phyloP scores from a whole-genome alignment of 2,888 invertebrate species.

The Tetranychus truncatus region DNA sequence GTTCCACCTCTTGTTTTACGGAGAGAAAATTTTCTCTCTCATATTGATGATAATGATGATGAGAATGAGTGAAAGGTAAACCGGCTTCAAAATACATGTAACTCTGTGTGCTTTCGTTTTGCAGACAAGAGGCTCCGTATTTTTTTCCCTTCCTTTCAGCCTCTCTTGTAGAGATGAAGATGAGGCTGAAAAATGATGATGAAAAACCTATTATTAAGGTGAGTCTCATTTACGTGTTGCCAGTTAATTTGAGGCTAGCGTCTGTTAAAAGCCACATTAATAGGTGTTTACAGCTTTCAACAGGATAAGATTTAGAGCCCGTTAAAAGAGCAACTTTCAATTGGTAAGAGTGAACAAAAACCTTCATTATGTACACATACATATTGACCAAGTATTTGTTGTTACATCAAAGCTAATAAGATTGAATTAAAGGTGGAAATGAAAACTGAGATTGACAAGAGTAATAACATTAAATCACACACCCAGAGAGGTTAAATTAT shows the following conservation, averaged over 20 bases:
- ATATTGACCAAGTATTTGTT: too few relatives aligned
- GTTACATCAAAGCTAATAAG: too few relatives aligned
- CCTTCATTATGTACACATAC: too few relatives aligned
- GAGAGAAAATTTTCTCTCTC: neutral
- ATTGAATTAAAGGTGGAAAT: too few relatives aligned
- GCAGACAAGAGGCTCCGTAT: too few relatives aligned
- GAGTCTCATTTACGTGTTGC: constrained; percentile 1
- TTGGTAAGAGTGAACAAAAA: neutral
- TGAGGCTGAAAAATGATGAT: neutral
- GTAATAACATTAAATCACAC: too few relatives aligned
- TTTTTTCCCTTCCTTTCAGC: too few relatives aligned
- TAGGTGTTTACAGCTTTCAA: constrained; percentile 1
- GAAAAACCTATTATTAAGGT: neutral
- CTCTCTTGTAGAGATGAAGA: neutral
- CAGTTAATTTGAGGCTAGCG: constrained; percentile 1
- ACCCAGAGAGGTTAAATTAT: too few relatives aligned
- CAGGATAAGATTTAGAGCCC: neutral
- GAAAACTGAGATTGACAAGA: too few relatives aligned
- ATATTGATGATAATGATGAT: neutral
- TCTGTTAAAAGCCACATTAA: neutral
- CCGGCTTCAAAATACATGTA: too few relatives aligned
- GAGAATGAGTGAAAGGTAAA: neutral
- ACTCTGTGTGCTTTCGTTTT: too few relatives aligned
- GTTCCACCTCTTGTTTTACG: neutral
- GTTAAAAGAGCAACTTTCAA: neutral